Percentiles rank a stretch among this genome's conserved stretches.
Evolutionary conservation across 1,140 invertebrate species (phyloP).

Genomic region (Bombus haemorrhoidalis): DNA sequence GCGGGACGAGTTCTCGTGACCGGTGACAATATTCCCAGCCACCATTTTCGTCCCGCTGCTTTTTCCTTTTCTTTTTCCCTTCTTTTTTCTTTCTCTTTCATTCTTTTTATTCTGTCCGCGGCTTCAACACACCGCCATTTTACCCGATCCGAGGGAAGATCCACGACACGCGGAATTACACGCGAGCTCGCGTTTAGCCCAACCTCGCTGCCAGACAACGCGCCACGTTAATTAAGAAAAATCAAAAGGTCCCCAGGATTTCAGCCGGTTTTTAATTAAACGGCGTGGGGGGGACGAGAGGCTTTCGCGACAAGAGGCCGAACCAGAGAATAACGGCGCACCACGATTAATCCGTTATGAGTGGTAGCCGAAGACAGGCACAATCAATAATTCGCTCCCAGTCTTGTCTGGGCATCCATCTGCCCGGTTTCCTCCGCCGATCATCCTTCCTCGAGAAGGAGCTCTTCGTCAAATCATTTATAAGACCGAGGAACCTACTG

Average conservation of each 20-base stretch:
- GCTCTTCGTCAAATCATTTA: constrained; percentile 23
- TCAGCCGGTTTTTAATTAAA: too few relatives aligned
- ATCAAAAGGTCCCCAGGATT: too few relatives aligned
- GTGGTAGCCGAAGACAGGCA: constrained; percentile 41
- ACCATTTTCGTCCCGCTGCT: constrained; percentile 58
- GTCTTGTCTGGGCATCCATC: constrained; percentile 22
- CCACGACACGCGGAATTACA: constrained; percentile 33
- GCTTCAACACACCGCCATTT: constrained; percentile 56
- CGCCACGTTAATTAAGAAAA: constrained; percentile 14
- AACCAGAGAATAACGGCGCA: background rate
- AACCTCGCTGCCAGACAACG: background rate
- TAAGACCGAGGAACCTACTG: constrained; percentile 10
- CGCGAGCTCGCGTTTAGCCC: constrained; percentile 17
- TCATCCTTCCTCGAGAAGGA: constrained; percentile 33
- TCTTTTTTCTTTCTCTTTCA: background rate
- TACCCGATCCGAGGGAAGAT: constrained; percentile 28
- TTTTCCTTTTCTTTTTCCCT: constrained; percentile 4
- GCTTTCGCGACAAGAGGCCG: too few relatives aligned
- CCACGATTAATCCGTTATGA: constrained; percentile 53
- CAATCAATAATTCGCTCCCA: constrained; percentile 60
- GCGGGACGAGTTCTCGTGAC: constrained; percentile 62
- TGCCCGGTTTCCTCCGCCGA: constrained; percentile 11
- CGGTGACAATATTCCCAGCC: constrained; percentile 67
- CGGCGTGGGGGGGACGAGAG: too few relatives aligned
- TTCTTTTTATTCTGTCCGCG: background rate